Percentiles rank a stretch among this genome's conserved stretches.
These are phyloP conservation scores for Rhinoraja longicauda DNA, from an alignment of 2,797 vertebrate species.

Conservation along the genomic window DNA sequence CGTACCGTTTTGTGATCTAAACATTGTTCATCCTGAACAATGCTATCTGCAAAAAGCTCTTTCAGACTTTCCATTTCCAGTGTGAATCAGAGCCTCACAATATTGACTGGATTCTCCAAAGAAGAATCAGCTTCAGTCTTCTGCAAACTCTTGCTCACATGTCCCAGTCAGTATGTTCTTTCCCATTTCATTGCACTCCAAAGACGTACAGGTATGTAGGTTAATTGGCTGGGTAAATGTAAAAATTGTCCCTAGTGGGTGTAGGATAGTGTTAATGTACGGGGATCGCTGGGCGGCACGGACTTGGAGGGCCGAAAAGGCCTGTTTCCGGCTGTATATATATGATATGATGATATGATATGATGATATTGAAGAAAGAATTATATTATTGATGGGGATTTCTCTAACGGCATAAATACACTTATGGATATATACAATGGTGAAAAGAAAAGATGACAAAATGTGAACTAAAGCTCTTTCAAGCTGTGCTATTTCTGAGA, in stretches of 20 bases:
- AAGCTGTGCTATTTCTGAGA: background rate
- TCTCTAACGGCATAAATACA: background rate
- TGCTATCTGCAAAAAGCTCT: background rate
- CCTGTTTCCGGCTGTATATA: too few species aligned
- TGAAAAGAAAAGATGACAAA: background rate
- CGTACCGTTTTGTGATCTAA: slow-evolving; percentile 12
- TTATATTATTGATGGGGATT: background rate
- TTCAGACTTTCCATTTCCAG: background rate
- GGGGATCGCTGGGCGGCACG: too few species aligned
- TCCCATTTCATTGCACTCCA: background rate
- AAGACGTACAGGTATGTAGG: too few species aligned
- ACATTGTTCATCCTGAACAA: background rate
- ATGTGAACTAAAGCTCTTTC: background rate
- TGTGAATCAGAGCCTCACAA: background rate
- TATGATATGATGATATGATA: too few species aligned
- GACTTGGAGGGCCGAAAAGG: too few species aligned
- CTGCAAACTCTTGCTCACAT: background rate
- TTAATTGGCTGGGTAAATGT: too few species aligned
- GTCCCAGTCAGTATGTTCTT: too few species aligned
- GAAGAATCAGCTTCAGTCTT: too few species aligned
- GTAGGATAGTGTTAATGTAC: too few species aligned
- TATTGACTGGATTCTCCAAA: background rate
- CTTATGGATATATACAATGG: background rate
- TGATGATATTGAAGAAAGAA: slow-evolving; percentile 50
- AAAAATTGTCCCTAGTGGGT: too few species aligned